Percentiles rank a stretch among this genome's conserved stretches.
phyloP scores from a whole-genome alignment of 2,888 invertebrate species.

The Mesorhabditis sp. region DNA sequence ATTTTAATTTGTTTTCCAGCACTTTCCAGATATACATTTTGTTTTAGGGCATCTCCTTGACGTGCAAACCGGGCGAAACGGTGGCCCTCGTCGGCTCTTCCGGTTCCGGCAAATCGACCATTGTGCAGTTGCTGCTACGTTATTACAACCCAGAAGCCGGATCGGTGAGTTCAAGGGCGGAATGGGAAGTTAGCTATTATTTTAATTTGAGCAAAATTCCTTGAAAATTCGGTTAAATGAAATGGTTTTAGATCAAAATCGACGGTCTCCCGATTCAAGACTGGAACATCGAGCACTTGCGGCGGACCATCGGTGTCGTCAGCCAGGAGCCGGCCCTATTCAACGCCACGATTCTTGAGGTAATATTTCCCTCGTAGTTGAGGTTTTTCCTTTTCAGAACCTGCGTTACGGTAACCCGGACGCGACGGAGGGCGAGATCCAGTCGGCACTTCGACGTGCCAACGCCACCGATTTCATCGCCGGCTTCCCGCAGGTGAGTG shows the following conservation, averaged over 20 bases:
- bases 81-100: conserved; percentile 48
- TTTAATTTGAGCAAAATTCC: background rate
- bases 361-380: conserved; percentile 58
- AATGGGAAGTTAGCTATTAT: background rate
- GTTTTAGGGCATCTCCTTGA: conserved; percentile 34
- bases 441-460: conserved; percentile 55
- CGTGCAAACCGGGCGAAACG: conserved; percentile 44
- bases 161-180: background rate
- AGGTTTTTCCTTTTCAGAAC: conserved; percentile 57
- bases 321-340: conserved; percentile 67
- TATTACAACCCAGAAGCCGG: conserved; percentile 46
- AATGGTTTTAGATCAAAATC: conserved; percentile 48
- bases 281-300: conserved; percentile 62
- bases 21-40: background rate
- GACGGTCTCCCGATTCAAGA: conserved; percentile 60
- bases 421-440: conserved; percentile 38
- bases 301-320: conserved; percentile 59
- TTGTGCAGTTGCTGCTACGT: conserved; percentile 44
- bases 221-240: background rate
- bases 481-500: conserved; percentile 51
- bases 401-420: conserved; percentile 58
- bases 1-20: background rate
- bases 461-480: conserved; percentile 61
- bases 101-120: conserved; percentile 47
- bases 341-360: conserved; percentile 63